Evolutionary conservation across 2,797 vertebrate species (phyloP), one percentile per base, ranked within the genome.

Genomic region (Coccyzus lansbergi): DNA sequence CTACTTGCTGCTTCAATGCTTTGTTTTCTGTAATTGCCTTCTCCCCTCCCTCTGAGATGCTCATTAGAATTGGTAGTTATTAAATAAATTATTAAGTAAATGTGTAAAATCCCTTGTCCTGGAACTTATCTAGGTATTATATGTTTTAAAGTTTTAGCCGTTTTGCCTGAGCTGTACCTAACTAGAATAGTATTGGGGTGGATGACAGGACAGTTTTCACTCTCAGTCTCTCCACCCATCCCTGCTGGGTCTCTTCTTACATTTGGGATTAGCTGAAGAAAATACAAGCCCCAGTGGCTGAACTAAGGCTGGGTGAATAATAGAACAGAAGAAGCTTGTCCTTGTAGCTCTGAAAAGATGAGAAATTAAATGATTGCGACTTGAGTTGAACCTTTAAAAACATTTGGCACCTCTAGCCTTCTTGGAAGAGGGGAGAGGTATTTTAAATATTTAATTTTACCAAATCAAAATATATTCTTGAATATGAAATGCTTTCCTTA

Each of bases 1-100:
- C 40, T 80, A 71, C 80, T 42, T 78, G 24, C 28, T 53, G 53
- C n/a, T 87, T 62, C 63, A 12, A 8, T 69, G 36, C 56, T 76
- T 83, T 69, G 33, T 63, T 51, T 90, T 77, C 49, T 59, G 31
- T 69, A 79, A 36, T 67, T 38, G 46, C 55, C 10, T 17, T 24
- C 5, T 29, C 15, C 2, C 10, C 40, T n/a, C 1, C 3, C 8
- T 15, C 26, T 20, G 19, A 7, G 0, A 2, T 60, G 36, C 9
- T 68, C 4, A 34, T 59, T 7, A 15, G 20, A 75, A 40, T 21
- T 53, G 17, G 18, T 80, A 15, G 18, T 42, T 59, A 7, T 55
- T 83, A 34, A 85, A 48, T 34, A 51, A 31, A 3, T 58, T 53
- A 68, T 75, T 26, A 36, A 18, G 11, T 48, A 21, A 17, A 48